These are phyloP conservation scores for Parelbella ahira DNA, from an alignment of 2,888 invertebrate genomes.

Conservation along the genomic window DNA sequence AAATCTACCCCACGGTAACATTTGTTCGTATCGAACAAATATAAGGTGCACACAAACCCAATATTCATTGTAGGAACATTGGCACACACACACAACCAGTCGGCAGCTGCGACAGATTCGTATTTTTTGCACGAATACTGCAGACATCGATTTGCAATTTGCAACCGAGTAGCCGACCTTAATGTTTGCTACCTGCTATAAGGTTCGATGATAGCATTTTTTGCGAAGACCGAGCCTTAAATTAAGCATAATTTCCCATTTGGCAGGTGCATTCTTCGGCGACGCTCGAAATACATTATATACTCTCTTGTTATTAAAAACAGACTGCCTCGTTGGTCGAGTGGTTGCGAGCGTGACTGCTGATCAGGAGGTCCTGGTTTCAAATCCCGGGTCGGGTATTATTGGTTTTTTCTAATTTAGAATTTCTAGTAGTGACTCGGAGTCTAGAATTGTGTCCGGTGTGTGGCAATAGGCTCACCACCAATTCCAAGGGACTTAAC, in stretches of 20 bases:
- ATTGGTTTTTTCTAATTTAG: no score
- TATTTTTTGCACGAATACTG: slow-evolving; percentile 53
- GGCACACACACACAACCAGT: slow-evolving; percentile 9
- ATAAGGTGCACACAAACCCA: background rate
- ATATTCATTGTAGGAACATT: background rate
- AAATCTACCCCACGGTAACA: slow-evolving; percentile 15
- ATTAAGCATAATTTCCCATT: slow-evolving; percentile 10
- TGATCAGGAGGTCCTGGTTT: no score
- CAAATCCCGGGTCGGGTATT: no score
- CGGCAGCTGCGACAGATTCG: slow-evolving; percentile 55
- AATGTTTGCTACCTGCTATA: slow-evolving; percentile 40
- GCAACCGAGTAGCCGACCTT: slow-evolving; percentile 40
- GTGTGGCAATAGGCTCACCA: no score
- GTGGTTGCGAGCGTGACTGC: no score
- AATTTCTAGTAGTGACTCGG: no score
- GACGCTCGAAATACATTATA: no score
- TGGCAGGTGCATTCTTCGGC: slow-evolving; percentile 15
- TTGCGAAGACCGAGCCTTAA: slow-evolving; percentile 9
- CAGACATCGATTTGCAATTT: slow-evolving; percentile 62
- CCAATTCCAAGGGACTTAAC: no score
- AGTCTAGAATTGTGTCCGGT: no score
- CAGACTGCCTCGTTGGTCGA: no score
- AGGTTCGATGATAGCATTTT: slow-evolving; percentile 14
- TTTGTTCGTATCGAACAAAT: slow-evolving; percentile 8
- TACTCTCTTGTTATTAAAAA: no score